phyloP scores from a whole-genome alignment of 1,140 invertebrate genomes.

The Cecropterus lyciades region DNA sequence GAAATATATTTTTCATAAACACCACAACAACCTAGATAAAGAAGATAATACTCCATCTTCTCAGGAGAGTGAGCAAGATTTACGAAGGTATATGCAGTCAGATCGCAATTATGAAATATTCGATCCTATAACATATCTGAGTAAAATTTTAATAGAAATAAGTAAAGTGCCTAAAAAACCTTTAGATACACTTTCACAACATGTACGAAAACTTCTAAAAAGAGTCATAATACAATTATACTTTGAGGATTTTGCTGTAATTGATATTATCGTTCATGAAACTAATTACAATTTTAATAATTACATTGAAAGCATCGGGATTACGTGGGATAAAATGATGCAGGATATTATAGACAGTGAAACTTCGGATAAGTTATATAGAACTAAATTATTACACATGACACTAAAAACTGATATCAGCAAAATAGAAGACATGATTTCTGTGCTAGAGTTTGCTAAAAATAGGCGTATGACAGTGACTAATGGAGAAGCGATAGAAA shows the following conservation, averaged over 20 bases:
- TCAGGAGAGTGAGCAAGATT: constrained; percentile 15
- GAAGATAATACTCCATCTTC: constrained; percentile 13
- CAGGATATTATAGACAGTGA: constrained; percentile 35
- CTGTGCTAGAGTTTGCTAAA: constrained; percentile 44
- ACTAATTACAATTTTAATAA: constrained; percentile 48
- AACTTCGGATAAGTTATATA: constrained; percentile 43
- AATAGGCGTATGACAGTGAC: constrained; percentile 47
- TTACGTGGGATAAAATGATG: constrained; percentile 49
- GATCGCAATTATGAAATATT: constrained; percentile 10
- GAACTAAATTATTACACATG: constrained; percentile 56
- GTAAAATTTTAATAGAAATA: constrained; percentile 46
- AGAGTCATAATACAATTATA: constrained; percentile 50
- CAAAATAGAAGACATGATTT: constrained; percentile 56
- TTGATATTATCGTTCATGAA: constrained; percentile 39
- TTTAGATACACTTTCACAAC: constrained; percentile 40
- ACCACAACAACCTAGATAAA: constrained; percentile 1
- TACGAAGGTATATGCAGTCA: constrained; percentile 28
- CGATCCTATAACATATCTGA: constrained; percentile 35
- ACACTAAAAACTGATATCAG: constrained; percentile 49
- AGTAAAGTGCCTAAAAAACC: constrained; percentile 42
- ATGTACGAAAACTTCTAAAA: constrained; percentile 46
- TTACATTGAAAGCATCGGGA: constrained; percentile 49
- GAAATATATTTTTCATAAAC: constrained; percentile 24
- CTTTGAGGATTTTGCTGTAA: constrained; percentile 36
- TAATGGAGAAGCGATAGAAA: constrained; percentile 38